These are phyloP conservation scores for Hybognathus amarus DNA, from an alignment of 2,797 vertebrate genomes.

Conservation along the genomic window DNA sequence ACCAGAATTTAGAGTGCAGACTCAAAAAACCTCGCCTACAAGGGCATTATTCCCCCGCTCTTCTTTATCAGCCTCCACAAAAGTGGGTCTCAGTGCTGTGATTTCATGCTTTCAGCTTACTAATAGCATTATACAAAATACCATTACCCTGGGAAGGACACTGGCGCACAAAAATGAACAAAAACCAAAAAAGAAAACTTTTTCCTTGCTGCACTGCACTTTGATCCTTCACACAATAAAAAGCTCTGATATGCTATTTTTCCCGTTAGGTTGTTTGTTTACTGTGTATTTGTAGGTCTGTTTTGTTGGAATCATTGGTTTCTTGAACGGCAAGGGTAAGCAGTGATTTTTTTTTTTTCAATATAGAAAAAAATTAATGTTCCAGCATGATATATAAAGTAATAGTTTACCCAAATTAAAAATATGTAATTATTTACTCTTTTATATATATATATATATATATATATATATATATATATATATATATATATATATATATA, in stretches of 20 bases:
- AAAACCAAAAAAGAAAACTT: slow-evolving; percentile 13
- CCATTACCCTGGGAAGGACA: slow-evolving; percentile 77
- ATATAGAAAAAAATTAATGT: slow-evolving; percentile 11
- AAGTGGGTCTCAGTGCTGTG: slow-evolving; percentile 69
- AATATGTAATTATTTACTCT: background rate
- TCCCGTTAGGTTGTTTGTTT: slow-evolving; percentile 64
- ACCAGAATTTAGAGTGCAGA: slow-evolving; percentile 31
- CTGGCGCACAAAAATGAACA: slow-evolving; percentile 68
- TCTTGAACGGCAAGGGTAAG: slow-evolving; percentile 31
- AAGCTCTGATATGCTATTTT: slow-evolving; percentile 25
- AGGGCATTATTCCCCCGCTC: slow-evolving; percentile 47
- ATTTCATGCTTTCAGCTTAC: slow-evolving; percentile 79
- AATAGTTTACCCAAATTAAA: slow-evolving; percentile 7
- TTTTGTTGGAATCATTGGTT: slow-evolving; percentile 38
- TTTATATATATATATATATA: too few species aligned
- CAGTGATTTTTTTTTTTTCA: slow-evolving; percentile 42
- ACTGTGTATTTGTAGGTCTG: slow-evolving; percentile 55
- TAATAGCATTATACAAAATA: slow-evolving; percentile 79
- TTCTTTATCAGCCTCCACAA: slow-evolving; percentile 56
- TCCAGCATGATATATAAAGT: background rate
- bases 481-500: too few species aligned
- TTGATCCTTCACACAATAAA: slow-evolving; percentile 33
- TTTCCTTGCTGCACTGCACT: slow-evolving; percentile 23
- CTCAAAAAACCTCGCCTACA: slow-evolving; percentile 47
- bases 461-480: too few species aligned